Conservation (phyloP, 1,140 invertebrate genomes). For the Holotrichia oblita region DNA sequence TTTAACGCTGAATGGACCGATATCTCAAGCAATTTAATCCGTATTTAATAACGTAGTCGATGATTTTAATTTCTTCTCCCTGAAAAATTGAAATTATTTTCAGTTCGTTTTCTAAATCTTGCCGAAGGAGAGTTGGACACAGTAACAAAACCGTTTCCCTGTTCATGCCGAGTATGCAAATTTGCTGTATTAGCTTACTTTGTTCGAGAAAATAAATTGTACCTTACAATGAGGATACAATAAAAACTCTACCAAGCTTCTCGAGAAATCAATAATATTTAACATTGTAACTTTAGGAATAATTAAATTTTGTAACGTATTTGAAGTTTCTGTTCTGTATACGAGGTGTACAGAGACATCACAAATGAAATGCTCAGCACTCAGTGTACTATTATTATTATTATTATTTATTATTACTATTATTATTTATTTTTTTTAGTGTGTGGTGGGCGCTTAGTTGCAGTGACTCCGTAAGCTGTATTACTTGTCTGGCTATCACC, state of each 20-base stretch:
- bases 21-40: constrained; percentile 29
- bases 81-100: constrained; percentile 31
- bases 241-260: neutral
- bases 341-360: no score
- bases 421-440: no score
- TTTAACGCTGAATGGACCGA: constrained; percentile 17
- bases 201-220: constrained; percentile 18
- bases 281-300: neutral
- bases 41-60: constrained; percentile 29
- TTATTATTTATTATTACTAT: no score
- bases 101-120: constrained; percentile 17
- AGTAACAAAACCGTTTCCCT: constrained; percentile 31
- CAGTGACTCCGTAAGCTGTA: no score
- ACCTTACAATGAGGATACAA: neutral
- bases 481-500: no score
- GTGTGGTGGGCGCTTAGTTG: no score
- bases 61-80: neutral
- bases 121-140: neutral
- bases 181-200: constrained; percentile 23
- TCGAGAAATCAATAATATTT: constrained; percentile 4
- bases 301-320: no score
- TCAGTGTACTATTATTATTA: no score
- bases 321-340: no score
- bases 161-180: constrained; percentile 30
- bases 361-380: no score